These are phyloP conservation scores for Cremastinae sp. DNA, from an alignment of 2,888 invertebrate genomes.

Conservation along the genomic window DNA sequence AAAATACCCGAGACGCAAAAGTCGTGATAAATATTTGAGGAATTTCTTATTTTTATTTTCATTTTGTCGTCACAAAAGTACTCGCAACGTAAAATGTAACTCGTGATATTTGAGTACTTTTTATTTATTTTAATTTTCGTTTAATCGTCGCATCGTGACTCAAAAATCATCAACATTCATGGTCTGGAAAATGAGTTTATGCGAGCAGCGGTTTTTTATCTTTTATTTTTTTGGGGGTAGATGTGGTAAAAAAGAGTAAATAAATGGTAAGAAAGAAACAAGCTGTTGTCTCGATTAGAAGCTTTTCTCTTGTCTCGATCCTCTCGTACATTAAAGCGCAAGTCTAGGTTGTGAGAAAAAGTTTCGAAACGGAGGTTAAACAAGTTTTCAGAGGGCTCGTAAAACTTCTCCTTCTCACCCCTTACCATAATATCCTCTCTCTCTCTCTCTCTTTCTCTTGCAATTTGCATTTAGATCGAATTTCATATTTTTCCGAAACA, in stretches of 20 bases:
- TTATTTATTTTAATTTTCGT: too few relatives aligned
- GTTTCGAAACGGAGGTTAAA: constrained; percentile 52
- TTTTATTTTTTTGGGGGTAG: too few relatives aligned
- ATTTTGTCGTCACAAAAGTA: too few relatives aligned
- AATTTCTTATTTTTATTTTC: too few relatives aligned
- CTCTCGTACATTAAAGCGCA: background rate
- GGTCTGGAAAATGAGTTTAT: background rate
- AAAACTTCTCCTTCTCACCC: background rate
- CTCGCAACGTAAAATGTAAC: too few relatives aligned
- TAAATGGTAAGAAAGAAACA: background rate
- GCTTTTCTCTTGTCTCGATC: constrained; percentile 6
- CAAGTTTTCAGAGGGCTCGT: constrained; percentile 57
- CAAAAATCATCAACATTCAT: too few relatives aligned
- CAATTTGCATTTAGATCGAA: constrained; percentile 75
- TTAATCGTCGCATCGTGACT: too few relatives aligned
- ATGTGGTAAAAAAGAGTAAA: background rate
- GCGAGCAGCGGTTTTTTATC: background rate
- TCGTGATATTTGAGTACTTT: too few relatives aligned
- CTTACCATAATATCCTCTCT: background rate
- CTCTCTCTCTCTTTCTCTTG: background rate
- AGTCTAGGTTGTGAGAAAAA: constrained; percentile 41
- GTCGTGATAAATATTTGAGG: too few relatives aligned
- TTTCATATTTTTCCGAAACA: constrained; percentile 65
- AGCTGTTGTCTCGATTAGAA: background rate
- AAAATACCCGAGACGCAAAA: too few relatives aligned